Evolutionary conservation across 2,888 invertebrate genomes (phyloP), one percentile per base, ranked within the genome.

Genomic region (Tholera decimalis): DNA sequence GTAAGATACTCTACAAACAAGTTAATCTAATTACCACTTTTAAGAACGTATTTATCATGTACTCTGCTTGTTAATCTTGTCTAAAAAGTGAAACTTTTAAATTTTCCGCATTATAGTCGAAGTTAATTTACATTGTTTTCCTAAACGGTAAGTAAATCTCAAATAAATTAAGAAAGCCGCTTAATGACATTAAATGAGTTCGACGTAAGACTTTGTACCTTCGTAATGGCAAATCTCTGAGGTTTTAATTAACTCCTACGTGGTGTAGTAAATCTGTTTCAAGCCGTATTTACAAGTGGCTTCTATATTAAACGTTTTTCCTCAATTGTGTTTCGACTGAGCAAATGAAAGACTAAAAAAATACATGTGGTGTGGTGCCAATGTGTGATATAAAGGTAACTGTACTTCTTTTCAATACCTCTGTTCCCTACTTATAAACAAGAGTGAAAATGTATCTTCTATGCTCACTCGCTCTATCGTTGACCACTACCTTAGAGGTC

Each of bases 181-280:
- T 26, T 58, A 46, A 26, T 39, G 50, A 9, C 24, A 46, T 30
- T 9, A 15, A 50, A 67, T 22, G 30, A 26, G 18, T 47, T 18
- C 11, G 47, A 9, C 20, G 28, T 30, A 35, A 44, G 35, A 37
- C n/a, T n/a, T n/a, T n/a, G n/a, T n/a, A n/a, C 15, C 33, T 51
- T 33, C 33, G 46, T 53, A 28, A 68, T 15, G 37, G 44, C 24
- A 18, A 57, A 37, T 55, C 57, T 66, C 33, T 66, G 28, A 30
- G 69, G 43, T 68, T 54, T 58, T 49, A 54, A 69, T 68, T 50
- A 68, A 50, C 37, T 60, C 15, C 33, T 50, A 54, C 61, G 68
- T 54, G 53, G n/a, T 28, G 41, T 24, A 18, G 54, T 72, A 72
- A 64, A 71, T 71, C 64, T 50, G 50, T 37, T 44, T 64, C 43